Base-by-base conservation (phyloP, 2,888 invertebrate genomes). In the Sarcophaga variegata region DNA sequence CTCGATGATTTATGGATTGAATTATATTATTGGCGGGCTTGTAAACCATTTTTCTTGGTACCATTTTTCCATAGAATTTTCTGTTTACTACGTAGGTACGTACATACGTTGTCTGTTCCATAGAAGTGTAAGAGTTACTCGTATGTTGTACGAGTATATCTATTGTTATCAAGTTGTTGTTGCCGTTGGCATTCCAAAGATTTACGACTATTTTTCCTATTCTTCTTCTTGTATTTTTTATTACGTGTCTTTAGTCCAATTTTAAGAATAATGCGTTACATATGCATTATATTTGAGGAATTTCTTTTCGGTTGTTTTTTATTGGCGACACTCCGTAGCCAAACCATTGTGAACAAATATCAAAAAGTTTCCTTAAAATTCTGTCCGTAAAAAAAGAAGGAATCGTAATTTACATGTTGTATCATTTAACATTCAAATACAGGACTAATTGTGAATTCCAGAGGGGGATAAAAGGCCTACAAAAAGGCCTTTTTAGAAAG, bases 1-100 rank as follows among this genome's bases (percentile, higher is more conserved):
- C 86, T 88, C 64, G 85, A 89, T 90, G 90, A 89, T 89, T 90
- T 90, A 89, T 88, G 85, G 75, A 72, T 37, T 37, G 37, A 81
- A 81, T 81, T 81, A 84, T 72, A 83, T 83, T 78, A 66, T 59
- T 62, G 62, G 12, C 45, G 10, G 67, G 37, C 37, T n/a, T 66
- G 37, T 54, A 54, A 54, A 37, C 20, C 20, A 20, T 20, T 20
- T 20, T 20, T 12, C 4, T 47, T 67, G 67, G 67, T 67, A 67
- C n/a, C 37, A 45, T 37, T 45, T 45, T 11, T 45, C 10, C 10
- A 10, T 62, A 22, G 1, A 3, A 27, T 8, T 37, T 37, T 37
- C n/a, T 2, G 8, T 17, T 37, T 37, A 37, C 37, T 10, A 37
- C 37, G 8, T 27, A 27, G 1, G 22, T 1, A 22, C 1, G 6